Evolutionary conservation across 2,797 vertebrate genomes (phyloP), one percentile per base, ranked within the genome.

Genomic region (Myotis pilosus): DNA sequence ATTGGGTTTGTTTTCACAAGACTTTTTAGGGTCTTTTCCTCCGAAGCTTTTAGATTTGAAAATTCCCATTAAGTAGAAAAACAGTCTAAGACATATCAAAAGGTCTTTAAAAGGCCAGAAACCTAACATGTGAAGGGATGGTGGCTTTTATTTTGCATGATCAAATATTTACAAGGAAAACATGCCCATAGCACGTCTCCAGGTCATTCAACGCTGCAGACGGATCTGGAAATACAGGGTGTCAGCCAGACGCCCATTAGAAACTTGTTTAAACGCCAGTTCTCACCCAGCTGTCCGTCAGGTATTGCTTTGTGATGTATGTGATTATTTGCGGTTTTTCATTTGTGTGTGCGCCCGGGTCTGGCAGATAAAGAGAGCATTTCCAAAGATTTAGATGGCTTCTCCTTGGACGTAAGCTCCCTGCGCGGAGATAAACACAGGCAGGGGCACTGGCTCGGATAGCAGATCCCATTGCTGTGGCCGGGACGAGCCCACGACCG

Each of bases 381-480:
- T 97, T 89, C 0, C 0, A 89, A 95, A 97, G 38, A 95, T 96
- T 96, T 96, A 95, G 80, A 93, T 96, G 82, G 82, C 60, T 97
- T 96, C 25, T 55, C 92, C 51, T 81, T 49, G 66, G 44, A 82
- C 28, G 81, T 68, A 91, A 93, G 64, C 38, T 94, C 83, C 93
- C 33, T 53, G 66, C 75, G 41, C 53, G 68, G 91, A 97, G 97
- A 96, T 89, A 92, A 80, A 88, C 51, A 88, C 3, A 94, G 38
- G 72, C 38, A 55, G 53, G 96, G 96, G 36, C 78, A 60, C 30
- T 94, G 55, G 55, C 82, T 94, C 74, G 87, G 68, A 95, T 93
- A 96, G 96, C 60, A 97, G 95, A 97, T 41, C 5, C 49, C 94
- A 90, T 84, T 92, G 71, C 53, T 89, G 22, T 79, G 94, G 94